Conservation (phyloP, 2,888 invertebrate species). For the Anarsia innoxiella region DNA sequence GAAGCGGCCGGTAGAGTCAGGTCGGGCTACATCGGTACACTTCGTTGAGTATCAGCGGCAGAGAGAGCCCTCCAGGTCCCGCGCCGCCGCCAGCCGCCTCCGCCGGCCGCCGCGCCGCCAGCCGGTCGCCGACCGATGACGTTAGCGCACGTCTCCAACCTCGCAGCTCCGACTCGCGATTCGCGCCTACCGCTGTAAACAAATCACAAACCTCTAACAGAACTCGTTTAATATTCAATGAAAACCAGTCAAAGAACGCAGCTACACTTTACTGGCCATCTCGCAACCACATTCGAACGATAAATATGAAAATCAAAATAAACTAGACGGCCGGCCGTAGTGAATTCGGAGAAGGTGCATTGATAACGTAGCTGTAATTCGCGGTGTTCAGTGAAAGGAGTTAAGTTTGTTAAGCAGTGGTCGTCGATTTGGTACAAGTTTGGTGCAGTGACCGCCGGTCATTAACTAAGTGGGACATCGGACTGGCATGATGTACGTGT, state of each 20-base stretch:
- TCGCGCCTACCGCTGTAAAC: slow-evolving; percentile 52
- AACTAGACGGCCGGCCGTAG: slow-evolving; percentile 47
- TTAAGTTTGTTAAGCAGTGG: slow-evolving; percentile 30
- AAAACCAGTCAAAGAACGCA: slow-evolving; percentile 29
- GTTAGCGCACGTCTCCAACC: slow-evolving; percentile 15
- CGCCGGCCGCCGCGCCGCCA: slow-evolving; percentile 18
- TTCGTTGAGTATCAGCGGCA: slow-evolving; percentile 26
- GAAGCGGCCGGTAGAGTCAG: slow-evolving; percentile 27
- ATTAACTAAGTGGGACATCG: slow-evolving; percentile 32
- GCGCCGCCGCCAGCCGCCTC: slow-evolving; percentile 14
- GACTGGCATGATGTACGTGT: slow-evolving; percentile 32
- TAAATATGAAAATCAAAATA: slow-evolving; percentile 33
- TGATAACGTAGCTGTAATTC: slow-evolving; percentile 37
- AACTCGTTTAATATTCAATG: slow-evolving; percentile 45
- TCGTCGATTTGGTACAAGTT: slow-evolving; percentile 44
- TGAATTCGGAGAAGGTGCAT: slow-evolving; percentile 47
- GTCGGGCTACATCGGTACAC: slow-evolving; percentile 42
- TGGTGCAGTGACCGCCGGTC: slow-evolving; percentile 36
- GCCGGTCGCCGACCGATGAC: slow-evolving; percentile 29
- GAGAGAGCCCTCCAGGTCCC: slow-evolving; percentile 18
- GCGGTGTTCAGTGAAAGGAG: slow-evolving; percentile 60
- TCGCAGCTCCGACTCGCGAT: slow-evolving; percentile 15
- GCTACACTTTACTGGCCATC: slow-evolving; percentile 14
- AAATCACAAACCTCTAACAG: slow-evolving; percentile 43
- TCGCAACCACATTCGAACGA: background rate